Base-by-base conservation (phyloP, 2,888 invertebrate genomes). In the Digitonthophagus gazella region DNA sequence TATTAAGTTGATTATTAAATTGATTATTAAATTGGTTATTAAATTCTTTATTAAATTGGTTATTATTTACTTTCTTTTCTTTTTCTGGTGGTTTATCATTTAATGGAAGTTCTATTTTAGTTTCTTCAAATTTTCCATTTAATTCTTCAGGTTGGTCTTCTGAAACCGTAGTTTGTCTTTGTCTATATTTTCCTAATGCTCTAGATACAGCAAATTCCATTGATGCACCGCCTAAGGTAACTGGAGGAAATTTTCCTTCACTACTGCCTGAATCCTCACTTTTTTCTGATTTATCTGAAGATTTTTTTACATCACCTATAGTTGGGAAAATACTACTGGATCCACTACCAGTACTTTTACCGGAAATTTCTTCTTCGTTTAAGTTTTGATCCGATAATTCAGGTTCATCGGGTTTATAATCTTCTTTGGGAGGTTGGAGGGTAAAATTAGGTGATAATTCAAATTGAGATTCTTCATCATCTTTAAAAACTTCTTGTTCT, bases 151-250 rank as follows among this genome's bases (percentile, higher is more conserved):
- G 80, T 77, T 89, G 90, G 72, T 91, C 92, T 76, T 91, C 91
- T 54, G 89, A 89, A 64, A 90, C 84, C 14, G 90, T 89, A 28
- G 91, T 91, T 75, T 91, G 90, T 71, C 90, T 85, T 74, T 92
- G 86, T 61, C 93, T 85, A 78, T 93, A 93, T 82, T 92, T 93
- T 18, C 93, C 93, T 18, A 93, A 83, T 0, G 93, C 93, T 77
- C 93, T 84, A 0, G 93, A 93, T 0, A 93, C 93, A 0, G 93
- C 93, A 81, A 93, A 93, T 79, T 93, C 93, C 87, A 93, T 91
- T 6, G 91, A 90, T 14, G 91, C 88, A 15, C 90, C 89, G 71
- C 88, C 85, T 8, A 86, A 76, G 5, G 84, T 80, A n/a, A 87
- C 85, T n/a, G 85, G 84, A 2, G 87, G 86, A 57, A 87, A 80